A percentile compares a stretch with the other conserved stretches of the same genome.
phyloP scores from a whole-genome alignment of 2,888 invertebrate species.

The Lithophane leautieri region DNA sequence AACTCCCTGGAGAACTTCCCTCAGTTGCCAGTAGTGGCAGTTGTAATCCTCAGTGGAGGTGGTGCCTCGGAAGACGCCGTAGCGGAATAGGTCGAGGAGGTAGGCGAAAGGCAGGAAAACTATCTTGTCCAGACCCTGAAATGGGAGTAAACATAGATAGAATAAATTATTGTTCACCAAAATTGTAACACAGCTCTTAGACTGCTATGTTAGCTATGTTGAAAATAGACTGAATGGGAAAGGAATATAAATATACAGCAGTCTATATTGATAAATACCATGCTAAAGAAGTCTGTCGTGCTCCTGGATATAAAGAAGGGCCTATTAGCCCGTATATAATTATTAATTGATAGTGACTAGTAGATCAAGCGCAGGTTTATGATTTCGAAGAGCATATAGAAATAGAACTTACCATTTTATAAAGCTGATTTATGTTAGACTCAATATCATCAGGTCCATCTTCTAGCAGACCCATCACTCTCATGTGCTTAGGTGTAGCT shows the following conservation, averaged over 20 bases:
- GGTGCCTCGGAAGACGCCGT: constrained; percentile 92
- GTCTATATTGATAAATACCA: neutral
- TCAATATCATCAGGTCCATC: constrained; percentile 91
- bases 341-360: neutral
- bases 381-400: neutral
- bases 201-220: neutral
- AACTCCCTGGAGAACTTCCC: constrained; percentile 91
- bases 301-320: neutral
- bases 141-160: constrained; percentile 23
- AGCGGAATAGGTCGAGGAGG: constrained; percentile 93
- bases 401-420: constrained; percentile 87
- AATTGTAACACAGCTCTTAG: neutral
- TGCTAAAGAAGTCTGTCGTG: neutral
- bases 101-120: constrained; percentile 93
- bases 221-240: neutral
- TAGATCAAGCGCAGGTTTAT: neutral
- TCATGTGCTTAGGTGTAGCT: constrained; percentile 92
- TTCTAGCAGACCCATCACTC: constrained; percentile 92
- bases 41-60: constrained; percentile 91
- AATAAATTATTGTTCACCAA: too few species aligned
- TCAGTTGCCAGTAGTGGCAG: constrained; percentile 92
- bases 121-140: constrained; percentile 92
- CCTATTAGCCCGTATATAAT: neutral
- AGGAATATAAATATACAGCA: neutral
- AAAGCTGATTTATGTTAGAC: constrained; percentile 92